phyloP scores from a whole-genome alignment of 2,888 invertebrate genomes.

The Lamproptera curius region DNA sequence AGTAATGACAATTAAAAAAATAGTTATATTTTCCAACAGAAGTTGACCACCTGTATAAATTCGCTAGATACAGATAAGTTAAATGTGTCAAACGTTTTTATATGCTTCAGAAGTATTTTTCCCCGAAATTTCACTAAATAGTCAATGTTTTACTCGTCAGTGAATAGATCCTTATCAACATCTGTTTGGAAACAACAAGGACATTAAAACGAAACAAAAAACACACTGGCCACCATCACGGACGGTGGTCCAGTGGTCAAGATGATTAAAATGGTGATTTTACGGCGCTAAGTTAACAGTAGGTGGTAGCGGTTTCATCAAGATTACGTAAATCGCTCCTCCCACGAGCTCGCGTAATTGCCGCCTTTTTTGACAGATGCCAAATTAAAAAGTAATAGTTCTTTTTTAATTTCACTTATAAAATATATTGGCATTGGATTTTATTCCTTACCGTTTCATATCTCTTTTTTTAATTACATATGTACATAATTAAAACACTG shows the following conservation, averaged over 20 bases:
- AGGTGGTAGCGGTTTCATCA: constrained; percentile 41
- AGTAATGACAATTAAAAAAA: too few relatives aligned
- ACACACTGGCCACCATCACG: neutral
- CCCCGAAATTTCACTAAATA: too few relatives aligned
- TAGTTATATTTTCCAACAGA: too few relatives aligned
- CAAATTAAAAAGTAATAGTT: constrained; percentile 51
- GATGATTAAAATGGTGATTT: constrained; percentile 28
- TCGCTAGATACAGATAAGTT: too few relatives aligned
- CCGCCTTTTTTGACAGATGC: constrained; percentile 52
- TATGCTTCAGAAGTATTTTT: too few relatives aligned
- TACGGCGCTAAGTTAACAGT: constrained; percentile 36
- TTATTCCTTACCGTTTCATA: neutral
- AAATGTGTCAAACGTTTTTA: too few relatives aligned
- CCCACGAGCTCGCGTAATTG: constrained; percentile 39
- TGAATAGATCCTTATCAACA: neutral
- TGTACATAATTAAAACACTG: too few relatives aligned
- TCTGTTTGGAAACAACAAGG: neutral
- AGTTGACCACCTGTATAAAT: too few relatives aligned
- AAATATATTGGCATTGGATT: neutral
- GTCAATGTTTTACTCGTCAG: too few relatives aligned
- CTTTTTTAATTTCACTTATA: neutral
- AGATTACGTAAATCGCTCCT: constrained; percentile 41
- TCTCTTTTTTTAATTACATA: too few relatives aligned
- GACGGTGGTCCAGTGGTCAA: constrained; percentile 37
- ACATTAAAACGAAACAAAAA: constrained; percentile 2